Percentiles rank a stretch among this genome's conserved stretches.
phyloP scores from a whole-genome alignment of 2,888 invertebrate species.

The Xylota sylvarum region DNA sequence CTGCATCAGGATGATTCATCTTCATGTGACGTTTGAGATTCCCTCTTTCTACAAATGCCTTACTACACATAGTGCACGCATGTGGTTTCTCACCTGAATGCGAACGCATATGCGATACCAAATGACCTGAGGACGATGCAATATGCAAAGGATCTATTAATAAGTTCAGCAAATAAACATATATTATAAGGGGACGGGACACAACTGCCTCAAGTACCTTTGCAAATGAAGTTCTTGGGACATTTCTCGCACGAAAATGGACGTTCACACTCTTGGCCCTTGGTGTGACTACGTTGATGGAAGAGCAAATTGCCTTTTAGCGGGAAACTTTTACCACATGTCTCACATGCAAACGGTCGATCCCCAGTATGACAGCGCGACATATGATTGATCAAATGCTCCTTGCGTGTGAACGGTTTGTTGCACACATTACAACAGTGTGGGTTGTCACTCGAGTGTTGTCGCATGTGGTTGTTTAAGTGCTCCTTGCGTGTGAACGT shows the following conservation, averaged over 20 bases:
- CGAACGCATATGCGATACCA: constrained; percentile 92
- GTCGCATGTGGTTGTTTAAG: constrained; percentile 93
- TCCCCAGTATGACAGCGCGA: constrained; percentile 90
- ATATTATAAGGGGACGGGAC: constrained; percentile 43
- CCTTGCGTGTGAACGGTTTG: constrained; percentile 94
- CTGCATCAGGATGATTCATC: constrained; percentile 88
- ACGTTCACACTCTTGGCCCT: constrained; percentile 88
- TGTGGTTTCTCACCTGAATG: constrained; percentile 88
- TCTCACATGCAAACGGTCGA: constrained; percentile 92
- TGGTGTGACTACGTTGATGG: constrained; percentile 94
- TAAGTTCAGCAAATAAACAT: constrained; percentile 44
- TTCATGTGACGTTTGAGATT: constrained; percentile 91
- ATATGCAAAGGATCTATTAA: constrained; percentile 61
- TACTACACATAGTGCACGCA: constrained; percentile 90
- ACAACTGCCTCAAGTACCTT: constrained; percentile 86
- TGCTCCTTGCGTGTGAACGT: constrained; percentile 94
- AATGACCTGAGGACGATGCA: constrained; percentile 86
- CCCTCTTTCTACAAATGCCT: constrained; percentile 92
- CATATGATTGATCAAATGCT: constrained; percentile 94
- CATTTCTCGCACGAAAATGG: constrained; percentile 93
- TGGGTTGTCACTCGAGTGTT: constrained; percentile 95
- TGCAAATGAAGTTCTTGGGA: constrained; percentile 94
- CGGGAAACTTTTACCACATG: constrained; percentile 95
- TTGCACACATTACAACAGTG: constrained; percentile 94
- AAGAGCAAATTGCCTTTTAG: constrained; percentile 93